A percentile compares a stretch with the other conserved stretches of the same genome.
phyloP scores from a whole-genome alignment of 2,888 invertebrate genomes.

The Epinotia nisella region DNA sequence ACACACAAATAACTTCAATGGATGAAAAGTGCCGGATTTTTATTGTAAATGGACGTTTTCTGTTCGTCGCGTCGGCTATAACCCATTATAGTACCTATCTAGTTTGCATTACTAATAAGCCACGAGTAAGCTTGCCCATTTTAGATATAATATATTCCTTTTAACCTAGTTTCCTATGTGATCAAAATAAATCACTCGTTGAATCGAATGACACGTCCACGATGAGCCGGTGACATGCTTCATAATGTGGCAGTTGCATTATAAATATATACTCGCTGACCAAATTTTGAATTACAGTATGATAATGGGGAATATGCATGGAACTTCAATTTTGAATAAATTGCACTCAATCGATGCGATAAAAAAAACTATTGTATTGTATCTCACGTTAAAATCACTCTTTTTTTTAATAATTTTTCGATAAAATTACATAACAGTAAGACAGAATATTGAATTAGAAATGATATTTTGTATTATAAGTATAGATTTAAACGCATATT shows the following conservation, averaged over 20 bases:
- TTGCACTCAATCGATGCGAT: no score
- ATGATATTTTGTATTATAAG: no score
- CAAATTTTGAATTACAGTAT: constrained; percentile 15
- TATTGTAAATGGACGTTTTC: not conserved
- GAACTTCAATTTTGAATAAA: no score
- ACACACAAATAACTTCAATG: not conserved
- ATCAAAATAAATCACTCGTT: constrained; percentile 19
- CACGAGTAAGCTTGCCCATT: not conserved
- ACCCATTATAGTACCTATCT: not conserved
- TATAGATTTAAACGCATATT: no score
- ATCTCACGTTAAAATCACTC: no score
- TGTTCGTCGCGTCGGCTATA: not conserved
- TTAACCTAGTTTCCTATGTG: constrained; percentile 14
- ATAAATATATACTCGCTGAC: constrained; percentile 1
- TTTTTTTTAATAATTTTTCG: no score
- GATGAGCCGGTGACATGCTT: constrained; percentile 8
- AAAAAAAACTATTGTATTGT: no score
- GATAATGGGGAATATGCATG: no score
- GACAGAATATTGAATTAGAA: no score
- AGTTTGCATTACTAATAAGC: not conserved
- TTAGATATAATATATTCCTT: constrained; percentile 3
- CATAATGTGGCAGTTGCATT: constrained; percentile 13
- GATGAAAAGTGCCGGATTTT: not conserved
- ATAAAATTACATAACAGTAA: no score
- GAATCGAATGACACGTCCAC: not conserved